Conservation (phyloP, 2,797 vertebrate species). For the Amblyraja radiata region DNA sequence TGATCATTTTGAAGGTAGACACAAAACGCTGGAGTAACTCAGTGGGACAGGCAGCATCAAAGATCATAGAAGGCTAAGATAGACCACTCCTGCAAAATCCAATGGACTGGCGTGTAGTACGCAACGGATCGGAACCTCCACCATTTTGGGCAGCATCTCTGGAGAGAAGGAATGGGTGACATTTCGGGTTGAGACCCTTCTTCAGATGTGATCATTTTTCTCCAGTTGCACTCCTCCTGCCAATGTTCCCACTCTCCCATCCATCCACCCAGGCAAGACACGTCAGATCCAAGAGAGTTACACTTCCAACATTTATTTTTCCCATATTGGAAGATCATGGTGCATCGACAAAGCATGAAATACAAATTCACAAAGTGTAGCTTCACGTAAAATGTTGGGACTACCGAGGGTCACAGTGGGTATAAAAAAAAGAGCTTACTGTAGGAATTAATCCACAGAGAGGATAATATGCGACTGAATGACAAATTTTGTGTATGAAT, state of each 20-base stretch:
- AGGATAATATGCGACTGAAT: neutral
- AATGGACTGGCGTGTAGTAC: too few species aligned
- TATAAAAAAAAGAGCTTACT: neutral
- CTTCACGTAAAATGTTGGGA: constrained; percentile 16
- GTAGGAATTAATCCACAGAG: neutral
- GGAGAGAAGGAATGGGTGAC: too few species aligned
- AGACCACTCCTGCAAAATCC: too few species aligned
- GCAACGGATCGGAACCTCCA: too few species aligned
- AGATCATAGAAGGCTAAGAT: too few species aligned
- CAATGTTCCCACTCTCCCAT: neutral
- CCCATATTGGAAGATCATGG: constrained; percentile 28
- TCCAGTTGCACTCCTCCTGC: neutral
- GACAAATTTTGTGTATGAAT: neutral
- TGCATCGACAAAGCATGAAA: constrained; percentile 35
- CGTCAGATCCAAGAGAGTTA: constrained; percentile 14
- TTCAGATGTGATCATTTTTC: too few species aligned
- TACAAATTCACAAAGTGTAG: constrained; percentile 35
- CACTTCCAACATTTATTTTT: constrained; percentile 33
- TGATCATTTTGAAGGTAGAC: neutral
- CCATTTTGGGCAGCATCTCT: too few species aligned
- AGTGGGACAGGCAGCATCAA: too few species aligned
- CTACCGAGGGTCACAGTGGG: neutral
- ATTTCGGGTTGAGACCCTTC: too few species aligned
- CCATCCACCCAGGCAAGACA: neutral
- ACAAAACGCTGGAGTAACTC: too few species aligned